phyloP scores from a whole-genome alignment of 92 coral and sea anemone genomes.

The Phenganax stokvisi region DNA sequence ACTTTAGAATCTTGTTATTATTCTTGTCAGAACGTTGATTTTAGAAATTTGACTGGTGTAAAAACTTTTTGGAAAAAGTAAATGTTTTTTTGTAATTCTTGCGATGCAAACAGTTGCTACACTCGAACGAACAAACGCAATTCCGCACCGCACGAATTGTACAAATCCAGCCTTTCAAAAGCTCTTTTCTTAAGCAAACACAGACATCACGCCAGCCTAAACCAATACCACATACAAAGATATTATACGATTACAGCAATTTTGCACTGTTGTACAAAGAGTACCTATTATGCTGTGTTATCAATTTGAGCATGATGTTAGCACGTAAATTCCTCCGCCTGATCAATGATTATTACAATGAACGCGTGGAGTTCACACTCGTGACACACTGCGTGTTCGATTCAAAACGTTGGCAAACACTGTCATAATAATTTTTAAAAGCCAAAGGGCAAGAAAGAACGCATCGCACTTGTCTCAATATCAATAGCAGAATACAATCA shows the following conservation, averaged over 20 bases:
- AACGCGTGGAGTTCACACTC: background rate
- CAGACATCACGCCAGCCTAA: background rate
- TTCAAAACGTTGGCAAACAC: background rate
- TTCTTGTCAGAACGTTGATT: too few species aligned
- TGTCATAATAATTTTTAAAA: background rate
- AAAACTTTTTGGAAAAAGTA: background rate
- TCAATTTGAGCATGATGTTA: background rate
- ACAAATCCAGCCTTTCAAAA: conserved; percentile 14
- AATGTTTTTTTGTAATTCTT: background rate
- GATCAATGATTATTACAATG: background rate
- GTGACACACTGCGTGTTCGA: conserved; percentile 1
- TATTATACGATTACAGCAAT: background rate
- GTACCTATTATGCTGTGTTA: background rate
- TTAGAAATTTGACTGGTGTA: too few species aligned
- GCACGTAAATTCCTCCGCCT: background rate
- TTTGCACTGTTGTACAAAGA: background rate
- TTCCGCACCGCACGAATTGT: background rate
- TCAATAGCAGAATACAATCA: background rate
- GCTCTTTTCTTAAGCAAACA: conserved; percentile 10
- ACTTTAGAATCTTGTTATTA: background rate
- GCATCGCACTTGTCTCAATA: background rate
- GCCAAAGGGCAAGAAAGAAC: background rate
- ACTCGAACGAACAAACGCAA: background rate
- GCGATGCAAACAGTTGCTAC: background rate
- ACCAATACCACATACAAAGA: background rate